Percentiles rank a stretch among this genome's conserved stretches.
phyloP scores from a whole-genome alignment of 2,113 vertebrate species.

The Hepsetus odoe region DNA sequence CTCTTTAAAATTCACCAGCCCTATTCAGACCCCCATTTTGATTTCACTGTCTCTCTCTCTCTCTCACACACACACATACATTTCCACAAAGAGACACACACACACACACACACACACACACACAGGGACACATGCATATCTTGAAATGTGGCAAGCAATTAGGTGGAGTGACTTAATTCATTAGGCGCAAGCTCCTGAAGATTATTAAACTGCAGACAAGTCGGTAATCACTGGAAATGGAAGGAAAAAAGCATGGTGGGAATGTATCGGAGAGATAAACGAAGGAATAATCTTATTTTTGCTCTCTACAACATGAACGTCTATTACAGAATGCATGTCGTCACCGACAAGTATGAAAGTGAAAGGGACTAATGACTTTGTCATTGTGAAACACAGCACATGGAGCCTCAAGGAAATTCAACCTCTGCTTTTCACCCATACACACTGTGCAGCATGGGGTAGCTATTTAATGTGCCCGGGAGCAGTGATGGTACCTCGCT shows the following conservation, averaged over 20 bases:
- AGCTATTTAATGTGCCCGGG: no score
- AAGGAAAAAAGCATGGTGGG: constrained; percentile 24
- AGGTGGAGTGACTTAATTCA: constrained; percentile 78
- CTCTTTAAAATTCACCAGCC: constrained; percentile 69
- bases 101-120: background rate
- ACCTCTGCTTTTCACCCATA: no score
- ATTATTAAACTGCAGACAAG: constrained; percentile 75
- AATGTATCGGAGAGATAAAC: constrained; percentile 62
- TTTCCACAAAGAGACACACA: constrained; percentile 8
- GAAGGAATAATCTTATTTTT: constrained; percentile 51
- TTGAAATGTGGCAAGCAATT: constrained; percentile 74
- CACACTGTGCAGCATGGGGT: no score
- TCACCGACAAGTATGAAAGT: background rate
- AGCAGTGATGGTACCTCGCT: no score
- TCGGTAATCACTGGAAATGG: constrained; percentile 62
- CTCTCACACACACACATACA: constrained; percentile 20
- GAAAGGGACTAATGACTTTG: no score
- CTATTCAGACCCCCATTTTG: constrained; percentile 66
- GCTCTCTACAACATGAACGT: background rate
- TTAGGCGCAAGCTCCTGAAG: constrained; percentile 70
- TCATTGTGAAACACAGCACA: no score
- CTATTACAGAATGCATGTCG: background rate
- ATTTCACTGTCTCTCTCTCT: constrained; percentile 49
- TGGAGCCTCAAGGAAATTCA: no score
- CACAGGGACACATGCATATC: constrained; percentile 55